Evolutionary conservation across 2,113 vertebrate genomes (phyloP), one percentile per base, ranked within the genome.

Genomic region (Dissostichus mawsoni): DNA sequence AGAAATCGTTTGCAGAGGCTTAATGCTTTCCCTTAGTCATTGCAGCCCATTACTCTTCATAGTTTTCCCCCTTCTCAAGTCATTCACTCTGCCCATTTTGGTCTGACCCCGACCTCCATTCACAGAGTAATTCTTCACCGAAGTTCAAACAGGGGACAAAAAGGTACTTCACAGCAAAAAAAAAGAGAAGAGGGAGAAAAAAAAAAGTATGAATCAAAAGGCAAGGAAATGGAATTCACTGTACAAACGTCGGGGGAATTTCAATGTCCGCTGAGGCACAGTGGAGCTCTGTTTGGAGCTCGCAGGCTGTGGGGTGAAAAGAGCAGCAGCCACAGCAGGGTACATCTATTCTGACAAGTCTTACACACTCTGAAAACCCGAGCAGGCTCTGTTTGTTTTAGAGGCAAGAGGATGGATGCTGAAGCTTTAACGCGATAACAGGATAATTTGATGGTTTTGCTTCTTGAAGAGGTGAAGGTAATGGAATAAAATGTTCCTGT

Each of bases 181-280:
- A 48, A 68, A n/a, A 78, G 29, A 64, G 23, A 55, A 66, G 6
- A 17, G 6, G 17, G 9, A 8, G 36, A 8, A 6, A n/a, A 51
- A 65, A 82, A 69, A 71, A 48, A 68, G 78, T 77, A 88, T 86
- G 89, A 91, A 79, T 92, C 86, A 90, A 91, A 91, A 92, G 90
- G 76, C 78, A 36, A 84, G 89, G 87, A 93, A 93, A 92, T 91
- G 87, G 90, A 92, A 91, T 90, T 91, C 81, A 92, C 89, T 90
- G 89, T 87, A 91, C 89, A 92, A 90, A 92, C 80, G 89, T 78
- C 33, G 8, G 70, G 90, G 86, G 89, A 89, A 88, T 89, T 81
- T 88, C 79, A 90, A 89, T 90, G 87, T 89, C 86, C 69, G 77
- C 71, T 0, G 81, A 80, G 85, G 69, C 89, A 93, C 90, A 92